A percentile compares a stretch with the other conserved stretches of the same genome.
Conservation (phyloP, 2,888 invertebrate species). For the Seira sanloemensis region DNA sequence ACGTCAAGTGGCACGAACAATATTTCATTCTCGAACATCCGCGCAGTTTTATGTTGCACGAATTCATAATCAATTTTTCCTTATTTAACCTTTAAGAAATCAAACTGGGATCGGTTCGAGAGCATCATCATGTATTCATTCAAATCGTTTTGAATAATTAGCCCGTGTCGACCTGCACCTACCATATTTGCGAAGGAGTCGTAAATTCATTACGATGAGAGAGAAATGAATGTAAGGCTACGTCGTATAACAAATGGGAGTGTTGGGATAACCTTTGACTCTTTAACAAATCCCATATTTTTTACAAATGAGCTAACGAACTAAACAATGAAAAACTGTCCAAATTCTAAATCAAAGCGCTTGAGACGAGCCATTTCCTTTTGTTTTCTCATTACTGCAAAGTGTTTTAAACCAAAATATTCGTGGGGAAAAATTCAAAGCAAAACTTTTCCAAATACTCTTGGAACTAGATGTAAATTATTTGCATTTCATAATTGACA, state of each 20-base stretch:
- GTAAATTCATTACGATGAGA: constrained; percentile 49
- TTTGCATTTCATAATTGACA: neutral
- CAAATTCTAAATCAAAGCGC: neutral
- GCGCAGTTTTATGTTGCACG: neutral
- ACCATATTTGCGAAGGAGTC: constrained; percentile 51
- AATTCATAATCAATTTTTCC: constrained; percentile 21
- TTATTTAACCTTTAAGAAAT: constrained; percentile 13
- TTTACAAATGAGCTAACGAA: neutral
- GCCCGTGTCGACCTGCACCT: constrained; percentile 36
- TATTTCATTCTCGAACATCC: no score
- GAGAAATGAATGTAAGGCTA: neutral
- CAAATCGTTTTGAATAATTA: constrained; percentile 34
- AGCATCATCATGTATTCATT: neutral
- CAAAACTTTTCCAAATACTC: neutral
- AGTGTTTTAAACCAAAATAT: neutral
- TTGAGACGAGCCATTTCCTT: neutral
- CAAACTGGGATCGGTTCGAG: neutral
- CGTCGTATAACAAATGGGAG: constrained; percentile 12
- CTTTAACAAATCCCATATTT: neutral
- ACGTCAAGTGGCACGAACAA: no score
- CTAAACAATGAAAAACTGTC: neutral
- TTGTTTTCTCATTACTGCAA: neutral
- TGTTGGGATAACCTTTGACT: constrained; percentile 36
- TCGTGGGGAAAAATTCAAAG: neutral
- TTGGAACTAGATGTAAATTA: neutral